A percentile compares a stretch with the other conserved stretches of the same genome.
These are phyloP conservation scores for Thymelicus acteon DNA, from an alignment of 2,888 invertebrate genomes.

Conservation along the genomic window DNA sequence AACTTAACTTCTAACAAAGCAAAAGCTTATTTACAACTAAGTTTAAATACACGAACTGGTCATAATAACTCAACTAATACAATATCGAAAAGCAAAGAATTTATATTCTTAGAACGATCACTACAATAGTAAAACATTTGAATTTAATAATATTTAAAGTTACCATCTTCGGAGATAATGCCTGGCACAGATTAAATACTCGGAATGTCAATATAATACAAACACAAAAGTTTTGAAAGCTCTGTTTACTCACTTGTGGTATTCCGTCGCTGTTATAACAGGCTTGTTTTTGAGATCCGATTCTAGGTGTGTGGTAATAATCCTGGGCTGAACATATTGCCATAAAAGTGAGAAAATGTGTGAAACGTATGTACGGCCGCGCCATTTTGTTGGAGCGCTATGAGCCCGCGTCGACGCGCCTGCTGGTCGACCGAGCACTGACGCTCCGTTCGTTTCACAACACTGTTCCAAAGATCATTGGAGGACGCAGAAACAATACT, in stretches of 20 bases:
- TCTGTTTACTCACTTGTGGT: constrained; percentile 70
- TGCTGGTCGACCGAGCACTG: constrained; percentile 76
- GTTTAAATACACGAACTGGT: no score
- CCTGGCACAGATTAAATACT: constrained; percentile 45
- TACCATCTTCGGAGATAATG: background rate
- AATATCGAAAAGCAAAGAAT: background rate
- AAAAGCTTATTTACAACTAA: background rate
- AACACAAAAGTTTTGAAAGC: constrained; percentile 54
- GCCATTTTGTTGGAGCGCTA: constrained; percentile 72
- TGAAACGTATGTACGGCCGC: constrained; percentile 56
- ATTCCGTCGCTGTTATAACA: constrained; percentile 72
- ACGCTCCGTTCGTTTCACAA: constrained; percentile 72
- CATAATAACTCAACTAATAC: no score
- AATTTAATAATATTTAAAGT: background rate
- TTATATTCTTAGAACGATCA: background rate
- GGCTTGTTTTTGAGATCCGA: constrained; percentile 69
- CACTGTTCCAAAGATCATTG: constrained; percentile 64
- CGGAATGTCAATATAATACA: constrained; percentile 55
- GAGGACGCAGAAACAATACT: constrained; percentile 32
- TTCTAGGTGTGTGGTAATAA: constrained; percentile 65
- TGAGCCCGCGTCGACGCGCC: constrained; percentile 63
- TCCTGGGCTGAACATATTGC: constrained; percentile 64
- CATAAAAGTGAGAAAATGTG: constrained; percentile 62
- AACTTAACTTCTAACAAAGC: background rate
- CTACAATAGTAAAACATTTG: background rate